Conservation (phyloP, 2,888 invertebrate species). For the Spialia ferax region DNA sequence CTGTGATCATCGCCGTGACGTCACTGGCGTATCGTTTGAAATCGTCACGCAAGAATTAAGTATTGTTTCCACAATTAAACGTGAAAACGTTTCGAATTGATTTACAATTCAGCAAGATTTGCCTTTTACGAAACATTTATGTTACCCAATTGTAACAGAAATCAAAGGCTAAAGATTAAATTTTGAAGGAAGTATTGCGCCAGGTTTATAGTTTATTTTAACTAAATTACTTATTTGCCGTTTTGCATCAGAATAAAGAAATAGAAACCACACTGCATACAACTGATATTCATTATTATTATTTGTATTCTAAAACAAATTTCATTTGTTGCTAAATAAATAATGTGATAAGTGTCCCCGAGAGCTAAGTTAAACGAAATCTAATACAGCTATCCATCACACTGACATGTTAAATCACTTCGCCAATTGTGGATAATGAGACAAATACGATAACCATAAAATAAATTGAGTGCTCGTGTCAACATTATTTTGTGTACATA, state of each 20-base stretch:
- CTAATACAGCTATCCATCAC: not conserved
- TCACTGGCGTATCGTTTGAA: slow-evolving; percentile 2
- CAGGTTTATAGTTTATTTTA: not conserved
- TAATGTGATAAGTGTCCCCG: not conserved
- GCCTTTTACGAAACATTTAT: slow-evolving; percentile 1
- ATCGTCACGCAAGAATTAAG: slow-evolving; percentile 2
- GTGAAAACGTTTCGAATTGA: slow-evolving; percentile 36
- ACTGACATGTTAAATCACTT: slow-evolving; percentile 32
- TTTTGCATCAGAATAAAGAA: not conserved
- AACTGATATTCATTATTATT: not conserved
- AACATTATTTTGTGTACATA: slow-evolving; percentile 63
- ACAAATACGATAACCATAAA: slow-evolving; percentile 51
- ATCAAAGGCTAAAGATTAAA: not conserved
- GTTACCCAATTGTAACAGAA: slow-evolving; percentile 2
- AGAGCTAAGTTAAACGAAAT: not conserved
- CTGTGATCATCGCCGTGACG: slow-evolving; percentile 5
- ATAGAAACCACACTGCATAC: not conserved
- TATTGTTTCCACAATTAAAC: slow-evolving; percentile 19
- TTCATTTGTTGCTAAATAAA: no score
- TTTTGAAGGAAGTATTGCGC: not conserved
- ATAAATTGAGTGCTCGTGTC: slow-evolving; percentile 63
- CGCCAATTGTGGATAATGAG: slow-evolving; percentile 41
- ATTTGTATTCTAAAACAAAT: no score
- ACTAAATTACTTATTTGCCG: not conserved
- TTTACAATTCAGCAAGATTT: slow-evolving; percentile 38